A percentile compares a stretch with the other conserved stretches of the same genome.
Conservation (phyloP, 2,797 vertebrate species). For the Taenioides sp. region DNA sequence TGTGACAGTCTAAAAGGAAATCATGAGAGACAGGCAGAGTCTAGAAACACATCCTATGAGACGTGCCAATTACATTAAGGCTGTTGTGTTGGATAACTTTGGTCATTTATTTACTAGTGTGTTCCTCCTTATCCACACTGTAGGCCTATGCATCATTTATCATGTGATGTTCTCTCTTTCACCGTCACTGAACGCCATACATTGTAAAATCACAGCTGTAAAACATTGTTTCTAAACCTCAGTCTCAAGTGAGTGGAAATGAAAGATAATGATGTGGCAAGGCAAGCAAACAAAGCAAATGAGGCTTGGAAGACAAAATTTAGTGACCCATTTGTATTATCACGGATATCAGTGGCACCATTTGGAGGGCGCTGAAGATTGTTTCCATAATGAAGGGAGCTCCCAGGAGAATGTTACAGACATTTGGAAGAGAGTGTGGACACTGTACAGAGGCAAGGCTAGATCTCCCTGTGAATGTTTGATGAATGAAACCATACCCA, state of each 20-base stretch:
- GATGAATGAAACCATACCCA: background rate
- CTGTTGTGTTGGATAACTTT: constrained; percentile 5
- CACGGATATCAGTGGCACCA: constrained; percentile 40
- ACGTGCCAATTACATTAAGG: background rate
- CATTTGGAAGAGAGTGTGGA: constrained; percentile 61
- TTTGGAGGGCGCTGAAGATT: constrained; percentile 51
- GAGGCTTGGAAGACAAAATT: constrained; percentile 35
- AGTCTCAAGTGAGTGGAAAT: constrained; percentile 13
- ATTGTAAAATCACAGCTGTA: constrained; percentile 33
- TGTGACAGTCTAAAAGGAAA: constrained; percentile 20
- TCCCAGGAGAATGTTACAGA: constrained; percentile 50
- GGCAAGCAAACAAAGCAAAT: constrained; percentile 26
- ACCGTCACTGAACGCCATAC: constrained; percentile 32
- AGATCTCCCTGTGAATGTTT: constrained; percentile 9
- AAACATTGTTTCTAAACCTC: constrained; percentile 25
- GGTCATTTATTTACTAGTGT: background rate
- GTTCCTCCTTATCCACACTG: constrained; percentile 51
- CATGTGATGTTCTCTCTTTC: constrained; percentile 59
- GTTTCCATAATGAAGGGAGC: constrained; percentile 62
- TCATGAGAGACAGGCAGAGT: constrained; percentile 14
- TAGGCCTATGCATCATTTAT: constrained; percentile 54
- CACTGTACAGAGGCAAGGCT: constrained; percentile 43
- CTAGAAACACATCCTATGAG: constrained; percentile 44
- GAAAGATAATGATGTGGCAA: constrained; percentile 19
- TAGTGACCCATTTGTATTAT: constrained; percentile 36